Percentiles rank a stretch among this genome's conserved stretches.
These are phyloP conservation scores for Centropus unirufus DNA, from an alignment of 2,113 vertebrate species.

Conservation along the genomic window DNA sequence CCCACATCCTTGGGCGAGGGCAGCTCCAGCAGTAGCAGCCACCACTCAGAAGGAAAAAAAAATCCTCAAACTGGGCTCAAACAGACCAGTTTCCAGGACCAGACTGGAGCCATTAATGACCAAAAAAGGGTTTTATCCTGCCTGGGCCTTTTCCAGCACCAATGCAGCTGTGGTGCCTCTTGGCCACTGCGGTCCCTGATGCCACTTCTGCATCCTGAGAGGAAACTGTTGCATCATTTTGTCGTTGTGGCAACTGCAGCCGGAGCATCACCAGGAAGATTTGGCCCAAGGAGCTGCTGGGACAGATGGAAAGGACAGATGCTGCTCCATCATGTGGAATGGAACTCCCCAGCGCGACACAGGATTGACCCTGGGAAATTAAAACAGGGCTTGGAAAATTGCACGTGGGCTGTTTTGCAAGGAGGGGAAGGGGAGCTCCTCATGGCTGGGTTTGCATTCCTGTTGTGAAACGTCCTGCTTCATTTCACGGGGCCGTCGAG, in stretches of 20 bases:
- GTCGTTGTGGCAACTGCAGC: slow-evolving; percentile 43
- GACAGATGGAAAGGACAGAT: slow-evolving; percentile 36
- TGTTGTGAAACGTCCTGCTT: neutral
- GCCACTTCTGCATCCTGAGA: neutral
- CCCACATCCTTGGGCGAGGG: neutral
- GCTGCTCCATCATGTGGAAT: neutral
- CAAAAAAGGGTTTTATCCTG: neutral
- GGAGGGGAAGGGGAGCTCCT: neutral
- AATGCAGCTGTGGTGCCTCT: fast-evolving
- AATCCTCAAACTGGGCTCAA: neutral
- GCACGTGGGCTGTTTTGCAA: fast-evolving
- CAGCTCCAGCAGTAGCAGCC: neutral
- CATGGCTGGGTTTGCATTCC: fast-evolving
- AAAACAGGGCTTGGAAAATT: neutral
- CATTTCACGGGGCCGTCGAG: fast-evolving
- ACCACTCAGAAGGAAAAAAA: fast-evolving
- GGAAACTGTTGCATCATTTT: neutral
- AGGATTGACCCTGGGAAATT: neutral
- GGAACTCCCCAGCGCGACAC: neutral
- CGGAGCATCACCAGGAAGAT: neutral
- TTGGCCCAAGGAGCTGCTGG: neutral
- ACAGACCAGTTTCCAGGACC: neutral
- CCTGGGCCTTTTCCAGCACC: neutral
- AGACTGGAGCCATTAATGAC: neutral
- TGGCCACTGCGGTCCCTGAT: fast-evolving